Base-by-base conservation (phyloP, 2,113 vertebrate genomes). In the Podilymbus podiceps region DNA sequence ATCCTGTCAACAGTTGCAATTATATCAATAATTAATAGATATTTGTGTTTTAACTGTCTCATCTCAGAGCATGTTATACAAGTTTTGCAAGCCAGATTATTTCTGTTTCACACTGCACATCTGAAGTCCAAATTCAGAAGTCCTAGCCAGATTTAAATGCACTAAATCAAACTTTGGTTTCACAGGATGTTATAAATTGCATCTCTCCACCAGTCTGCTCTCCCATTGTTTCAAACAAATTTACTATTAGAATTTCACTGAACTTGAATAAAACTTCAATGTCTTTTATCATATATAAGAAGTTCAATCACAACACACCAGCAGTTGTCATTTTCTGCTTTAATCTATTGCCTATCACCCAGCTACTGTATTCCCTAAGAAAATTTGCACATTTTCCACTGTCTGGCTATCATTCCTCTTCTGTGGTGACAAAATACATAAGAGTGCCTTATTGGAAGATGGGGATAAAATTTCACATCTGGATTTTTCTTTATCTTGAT, bases 361-460 rank as follows among this genome's bases (percentile, higher is more conserved):
- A 46, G 23, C 9, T 38, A 35, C 5, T 24, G 2, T 22, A 73
- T 77, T 77, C 50, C 4, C n/a, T 63, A 60, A 46, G 27, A 79
- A 71, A 75, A 66, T 38, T 5, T 64, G 22, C 30, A 9, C 13
- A 55, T 62, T 69, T 78, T 11, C 4, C 15, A 22, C 15, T 52
- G 7, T 3, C 4, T 74, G 6, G 2, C 12, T 50, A 15, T 42
- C 6, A 4, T 40, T 90, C 38, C 5, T 80, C 6, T 77, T 73
- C 19, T 17, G 2, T 31, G 13, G 18, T 47, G 24, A 63, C 2
- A 2, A 35, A 47, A 9, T 49, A 27, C 1, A 0, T 67, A 53
- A 83, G 21, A 24, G 6, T 15, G 8, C 3, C 28, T 89, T 59
- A 73, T 59, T 12, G 64, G 31, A 89, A 95, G 11, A 27, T 30